phyloP scores from a whole-genome alignment of 2,888 invertebrate species.

The Rugalucina vietnamica region DNA sequence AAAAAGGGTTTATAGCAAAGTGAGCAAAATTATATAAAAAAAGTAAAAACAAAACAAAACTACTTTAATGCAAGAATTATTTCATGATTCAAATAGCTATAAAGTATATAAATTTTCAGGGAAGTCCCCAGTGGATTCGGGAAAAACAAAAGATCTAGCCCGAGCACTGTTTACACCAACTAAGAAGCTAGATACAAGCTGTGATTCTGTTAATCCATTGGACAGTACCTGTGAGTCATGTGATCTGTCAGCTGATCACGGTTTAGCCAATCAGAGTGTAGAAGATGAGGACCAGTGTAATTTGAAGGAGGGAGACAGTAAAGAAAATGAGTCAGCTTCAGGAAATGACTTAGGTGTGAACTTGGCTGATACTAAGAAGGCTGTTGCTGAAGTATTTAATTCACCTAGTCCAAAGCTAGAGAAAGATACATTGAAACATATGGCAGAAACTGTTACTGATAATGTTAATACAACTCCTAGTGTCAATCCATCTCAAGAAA shows the following conservation, averaged over 20 bases:
- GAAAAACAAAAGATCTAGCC: slow-evolving; percentile 59
- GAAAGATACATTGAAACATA: no score
- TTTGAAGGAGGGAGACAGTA: background rate
- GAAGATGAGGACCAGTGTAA: background rate
- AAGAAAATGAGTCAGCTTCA: background rate
- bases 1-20: no score
- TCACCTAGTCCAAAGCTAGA: no score
- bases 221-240: slow-evolving; percentile 52
- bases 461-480: background rate
- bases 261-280: background rate
- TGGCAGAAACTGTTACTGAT: no score
- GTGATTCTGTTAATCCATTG: slow-evolving; percentile 46
- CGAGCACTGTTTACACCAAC: slow-evolving; percentile 70
- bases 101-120: background rate
- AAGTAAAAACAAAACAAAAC: no score
- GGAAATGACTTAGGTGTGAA: no score
- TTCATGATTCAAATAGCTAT: no score
- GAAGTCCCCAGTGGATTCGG: slow-evolving; percentile 2
- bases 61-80: no score
- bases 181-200: slow-evolving; percentile 40
- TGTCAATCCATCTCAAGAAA: background rate
- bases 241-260: background rate
- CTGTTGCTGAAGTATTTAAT: no score
- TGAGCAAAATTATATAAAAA: no score
- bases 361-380: no score